These are phyloP conservation scores for Lethrus apterus DNA, from an alignment of 1,140 invertebrate species.

Conservation along the genomic window DNA sequence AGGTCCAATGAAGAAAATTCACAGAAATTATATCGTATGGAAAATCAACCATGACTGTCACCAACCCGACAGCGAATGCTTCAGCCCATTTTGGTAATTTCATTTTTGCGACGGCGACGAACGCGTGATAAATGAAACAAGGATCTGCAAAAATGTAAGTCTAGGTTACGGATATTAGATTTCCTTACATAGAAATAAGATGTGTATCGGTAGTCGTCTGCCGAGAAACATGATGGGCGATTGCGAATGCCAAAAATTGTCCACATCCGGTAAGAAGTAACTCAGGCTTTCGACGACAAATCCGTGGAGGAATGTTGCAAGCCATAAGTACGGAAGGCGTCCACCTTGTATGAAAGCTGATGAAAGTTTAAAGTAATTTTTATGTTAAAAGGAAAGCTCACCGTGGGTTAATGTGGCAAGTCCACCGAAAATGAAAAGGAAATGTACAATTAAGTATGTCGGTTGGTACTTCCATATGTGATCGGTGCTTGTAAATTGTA, in stretches of 20 bases:
- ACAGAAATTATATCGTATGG: conserved; percentile 76
- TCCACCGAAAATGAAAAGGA: conserved; percentile 46
- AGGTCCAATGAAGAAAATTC: conserved; percentile 76
- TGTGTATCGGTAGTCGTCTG: conserved; percentile 59
- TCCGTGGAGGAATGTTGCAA: conserved; percentile 42
- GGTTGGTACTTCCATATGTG: conserved; percentile 51
- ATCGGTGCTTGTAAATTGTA: conserved; percentile 43
- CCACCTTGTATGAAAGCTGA: conserved; percentile 59
- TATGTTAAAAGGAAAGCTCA: conserved; percentile 33
- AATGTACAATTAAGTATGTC: conserved; percentile 52
- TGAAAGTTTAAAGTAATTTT: background rate
- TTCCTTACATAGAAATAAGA: conserved; percentile 61
- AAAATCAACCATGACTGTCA: conserved; percentile 65
- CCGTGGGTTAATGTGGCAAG: conserved; percentile 51
- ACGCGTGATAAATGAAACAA: conserved; percentile 67
- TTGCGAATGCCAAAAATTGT: conserved; percentile 76
- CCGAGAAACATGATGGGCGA: conserved; percentile 63
- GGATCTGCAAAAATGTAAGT: conserved; percentile 54
- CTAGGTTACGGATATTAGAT: background rate
- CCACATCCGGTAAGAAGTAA: conserved; percentile 55
- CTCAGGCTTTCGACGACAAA: conserved; percentile 53
- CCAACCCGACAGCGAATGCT: conserved; percentile 67
- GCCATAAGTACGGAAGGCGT: conserved; percentile 62
- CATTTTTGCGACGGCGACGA: conserved; percentile 55
- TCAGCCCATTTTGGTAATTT: conserved; percentile 59